Base-by-base conservation (phyloP, 2,113 vertebrate genomes). In the Elgaria multicarinata region DNA sequence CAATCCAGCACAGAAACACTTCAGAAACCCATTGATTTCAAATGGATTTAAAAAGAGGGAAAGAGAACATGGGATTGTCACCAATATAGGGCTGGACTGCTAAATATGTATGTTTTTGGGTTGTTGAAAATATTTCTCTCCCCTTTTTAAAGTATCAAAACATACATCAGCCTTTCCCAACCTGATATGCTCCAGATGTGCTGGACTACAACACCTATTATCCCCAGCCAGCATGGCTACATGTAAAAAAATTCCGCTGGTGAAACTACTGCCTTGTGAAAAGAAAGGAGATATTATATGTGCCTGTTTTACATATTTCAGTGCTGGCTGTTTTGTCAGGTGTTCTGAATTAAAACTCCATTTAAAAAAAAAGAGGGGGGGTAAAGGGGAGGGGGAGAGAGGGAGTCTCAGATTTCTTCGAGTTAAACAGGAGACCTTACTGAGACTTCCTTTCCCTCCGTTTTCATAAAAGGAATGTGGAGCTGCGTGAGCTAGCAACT, bases 401-500 rank as follows among this genome's bases (percentile, higher is more conserved):
- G 33, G 1, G 16, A 93, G 83, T 89, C 83, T 95, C 90, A 91
- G 2, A 7, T 95, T 96, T 94, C 92, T 91, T 96, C 96, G 83
- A 88, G 92, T 90, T 94, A 91, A 90, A 93, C 92, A 76, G 94
- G 93, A 96, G 78, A 90, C 81, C 88, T 88, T 85, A 88, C 86
- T 67, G 89, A 95, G 92, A 94, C 91, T 93, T 79, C 79, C 72
- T 88, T 91, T 90, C 90, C 83, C 71, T 81, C 74, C 88, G 93
- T 94, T 95, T 91, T 96, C 96, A 92, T 95, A 96, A 96, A 96
- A 97, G 94, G 93, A 96, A 96, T 96, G 96, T 96, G 96, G 96
- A 96, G 94, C 92, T 91, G 93, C 93, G 82, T 10, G 74, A 93
- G 94, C 92, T 96, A 55, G 89, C 88, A 86, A 93, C 95, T 94